These are phyloP conservation scores for Rhagoletis zephyria DNA, from an alignment of 1,140 invertebrate species.

Conservation along the genomic window DNA sequence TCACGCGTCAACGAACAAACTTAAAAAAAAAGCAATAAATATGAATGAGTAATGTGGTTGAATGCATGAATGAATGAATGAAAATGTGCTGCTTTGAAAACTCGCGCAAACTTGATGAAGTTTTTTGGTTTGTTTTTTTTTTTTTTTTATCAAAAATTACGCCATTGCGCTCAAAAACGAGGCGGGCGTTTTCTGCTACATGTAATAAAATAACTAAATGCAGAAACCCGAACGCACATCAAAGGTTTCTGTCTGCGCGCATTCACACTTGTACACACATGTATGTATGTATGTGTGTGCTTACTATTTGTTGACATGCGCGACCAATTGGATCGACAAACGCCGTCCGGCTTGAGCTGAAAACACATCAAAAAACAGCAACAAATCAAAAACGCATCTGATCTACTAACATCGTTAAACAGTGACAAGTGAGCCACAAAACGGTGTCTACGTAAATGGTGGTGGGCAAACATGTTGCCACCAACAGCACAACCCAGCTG, in stretches of 20 bases:
- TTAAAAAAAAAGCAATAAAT: not conserved
- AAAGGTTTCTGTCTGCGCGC: not conserved
- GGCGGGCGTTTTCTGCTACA: not conserved
- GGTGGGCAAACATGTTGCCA: not conserved
- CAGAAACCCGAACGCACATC: not conserved
- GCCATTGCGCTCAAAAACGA: not conserved
- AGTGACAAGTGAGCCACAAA: constrained; percentile 37
- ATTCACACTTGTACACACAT: no score
- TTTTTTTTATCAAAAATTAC: not conserved
- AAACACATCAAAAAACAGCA: not conserved
- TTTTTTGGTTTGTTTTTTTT: no score
- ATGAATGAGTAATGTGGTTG: not conserved
- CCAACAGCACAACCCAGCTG: not conserved
- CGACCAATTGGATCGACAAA: no score
- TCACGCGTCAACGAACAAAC: not conserved
- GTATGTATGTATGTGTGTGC: no score
- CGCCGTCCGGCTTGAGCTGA: no score
- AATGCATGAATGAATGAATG: not conserved
- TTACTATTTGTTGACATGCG: no score
- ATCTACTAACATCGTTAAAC: constrained; percentile 39
- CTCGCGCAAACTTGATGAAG: not conserved
- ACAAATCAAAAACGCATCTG: constrained; percentile 21
- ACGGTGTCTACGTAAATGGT: not conserved
- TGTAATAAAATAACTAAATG: not conserved
- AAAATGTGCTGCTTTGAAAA: not conserved